Evolutionary conservation across 2,113 vertebrate genomes (phyloP), one percentile per base, ranked within the genome.

Genomic region (Archocentrus centrarchus): DNA sequence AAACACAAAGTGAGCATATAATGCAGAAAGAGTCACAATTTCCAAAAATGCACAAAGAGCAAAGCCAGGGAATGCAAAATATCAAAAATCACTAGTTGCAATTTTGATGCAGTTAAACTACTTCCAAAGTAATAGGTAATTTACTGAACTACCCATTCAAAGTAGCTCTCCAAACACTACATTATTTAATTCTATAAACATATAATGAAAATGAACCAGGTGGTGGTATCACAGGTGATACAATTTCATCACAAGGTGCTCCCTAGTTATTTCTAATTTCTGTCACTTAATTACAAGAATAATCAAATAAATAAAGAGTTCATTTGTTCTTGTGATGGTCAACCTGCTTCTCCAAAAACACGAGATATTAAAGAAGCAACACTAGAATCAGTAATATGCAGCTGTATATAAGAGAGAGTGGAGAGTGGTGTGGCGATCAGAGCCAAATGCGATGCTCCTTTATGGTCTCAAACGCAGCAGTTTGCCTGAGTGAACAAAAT

Each of bases 401-500:
- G 68, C 68, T 55, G 27, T 73, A 18, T 73, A 24, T 35, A 73
- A 35, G 27, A 73, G 47, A 35, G 27, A 73, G 27, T 73, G 68
- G 68, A 9, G 68, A 55, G 47, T 2, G 0, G 18, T 66, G 22
- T 62, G 22, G 17, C 5, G 3, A 77, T 64, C 27, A 13, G 60
- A 77, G 73, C 64, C 60, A 83, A 83, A 63, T 39, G 17, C 7
- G 22, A 47, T 76, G 18, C 75, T 80, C 73, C 61, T 60, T 61
- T n/a, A 73, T 75, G 50, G 22, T 83, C 27, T 77, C 13, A n/a
- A 62, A 76, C 2, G 5, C 82, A 79, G 50, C 57, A 75, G 57
- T 75, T 77, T 79, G 14, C 44, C 22, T 11, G 22, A 84, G 78
- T 55, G 47, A 86, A 58, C 59, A 81, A 50, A 77, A 83, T 79